Conservation (phyloP, 2,888 invertebrate genomes). For the Lasioglossum morio region DNA sequence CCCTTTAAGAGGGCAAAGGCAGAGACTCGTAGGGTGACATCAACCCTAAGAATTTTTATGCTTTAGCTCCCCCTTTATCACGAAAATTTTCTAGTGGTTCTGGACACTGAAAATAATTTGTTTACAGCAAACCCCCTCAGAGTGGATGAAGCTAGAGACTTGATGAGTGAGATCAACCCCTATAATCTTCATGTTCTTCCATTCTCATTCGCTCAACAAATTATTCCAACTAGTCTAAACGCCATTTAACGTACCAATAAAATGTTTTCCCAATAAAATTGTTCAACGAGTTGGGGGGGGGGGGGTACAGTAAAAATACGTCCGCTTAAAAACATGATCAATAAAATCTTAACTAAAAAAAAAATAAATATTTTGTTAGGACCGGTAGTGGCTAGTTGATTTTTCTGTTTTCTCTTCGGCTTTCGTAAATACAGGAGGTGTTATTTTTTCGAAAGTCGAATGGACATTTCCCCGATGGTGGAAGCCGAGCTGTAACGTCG, state of each 20-base stretch:
- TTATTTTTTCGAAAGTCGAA: constrained; percentile 15
- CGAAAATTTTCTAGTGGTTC: background rate
- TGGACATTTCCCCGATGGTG: background rate
- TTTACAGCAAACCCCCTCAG: background rate
- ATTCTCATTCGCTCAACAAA: background rate
- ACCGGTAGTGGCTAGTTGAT: background rate
- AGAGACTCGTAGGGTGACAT: background rate
- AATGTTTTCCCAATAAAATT: background rate
- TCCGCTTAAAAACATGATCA: background rate
- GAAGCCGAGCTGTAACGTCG: background rate
- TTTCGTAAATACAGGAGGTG: background rate
- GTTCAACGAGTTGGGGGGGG: background rate
- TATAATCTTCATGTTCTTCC: background rate
- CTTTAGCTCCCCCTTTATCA: background rate
- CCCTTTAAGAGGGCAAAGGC: background rate
- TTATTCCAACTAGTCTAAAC: background rate
- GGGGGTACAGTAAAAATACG: background rate
- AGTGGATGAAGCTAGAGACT: background rate
- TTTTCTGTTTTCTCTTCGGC: background rate
- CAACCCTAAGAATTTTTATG: background rate
- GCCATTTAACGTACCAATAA: background rate
- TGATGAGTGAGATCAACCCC: background rate
- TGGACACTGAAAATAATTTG: background rate
- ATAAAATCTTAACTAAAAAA: background rate
- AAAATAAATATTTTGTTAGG: background rate